Conservation (phyloP, 1,140 invertebrate genomes). For the Maniola jurtina region DNA sequence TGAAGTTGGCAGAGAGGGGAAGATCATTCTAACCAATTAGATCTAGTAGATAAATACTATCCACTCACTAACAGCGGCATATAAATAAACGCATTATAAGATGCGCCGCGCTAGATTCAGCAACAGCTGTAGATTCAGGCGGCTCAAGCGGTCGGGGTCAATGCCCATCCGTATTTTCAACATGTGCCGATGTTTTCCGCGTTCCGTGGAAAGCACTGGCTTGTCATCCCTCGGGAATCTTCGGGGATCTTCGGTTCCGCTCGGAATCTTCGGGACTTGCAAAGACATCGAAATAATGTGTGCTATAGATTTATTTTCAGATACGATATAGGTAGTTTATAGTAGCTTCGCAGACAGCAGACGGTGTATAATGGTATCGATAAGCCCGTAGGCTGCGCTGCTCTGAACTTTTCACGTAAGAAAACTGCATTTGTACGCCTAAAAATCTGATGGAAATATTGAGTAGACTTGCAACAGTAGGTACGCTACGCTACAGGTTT, state of each 20-base stretch:
- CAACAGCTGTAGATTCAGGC: constrained; percentile 70
- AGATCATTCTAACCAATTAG: not conserved
- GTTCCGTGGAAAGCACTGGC: constrained; percentile 71
- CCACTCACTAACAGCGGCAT: constrained; percentile 35
- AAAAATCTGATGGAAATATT: not conserved
- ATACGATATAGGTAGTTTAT: not conserved
- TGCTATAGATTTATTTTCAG: constrained; percentile 23
- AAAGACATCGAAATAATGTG: constrained; percentile 37
- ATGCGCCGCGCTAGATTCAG: constrained; percentile 68
- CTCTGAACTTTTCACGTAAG: not conserved
- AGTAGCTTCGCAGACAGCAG: constrained; percentile 1
- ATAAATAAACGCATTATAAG: constrained; percentile 64
- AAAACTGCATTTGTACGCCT: not conserved
- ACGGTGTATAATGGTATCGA: not conserved
- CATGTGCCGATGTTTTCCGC: constrained; percentile 76
- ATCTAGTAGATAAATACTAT: constrained; percentile 39
- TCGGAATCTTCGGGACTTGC: constrained; percentile 33
- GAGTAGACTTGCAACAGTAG: not conserved
- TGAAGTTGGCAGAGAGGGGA: too few species aligned
- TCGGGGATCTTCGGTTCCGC: constrained; percentile 56
- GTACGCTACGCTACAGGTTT: not conserved
- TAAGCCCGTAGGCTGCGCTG: not conserved
- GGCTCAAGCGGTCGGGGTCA: constrained; percentile 70
- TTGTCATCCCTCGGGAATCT: constrained; percentile 68
- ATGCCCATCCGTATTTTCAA: constrained; percentile 76